Evolutionary conservation across 2,888 invertebrate genomes (phyloP).

Genomic region (Trachelus iudaicus): DNA sequence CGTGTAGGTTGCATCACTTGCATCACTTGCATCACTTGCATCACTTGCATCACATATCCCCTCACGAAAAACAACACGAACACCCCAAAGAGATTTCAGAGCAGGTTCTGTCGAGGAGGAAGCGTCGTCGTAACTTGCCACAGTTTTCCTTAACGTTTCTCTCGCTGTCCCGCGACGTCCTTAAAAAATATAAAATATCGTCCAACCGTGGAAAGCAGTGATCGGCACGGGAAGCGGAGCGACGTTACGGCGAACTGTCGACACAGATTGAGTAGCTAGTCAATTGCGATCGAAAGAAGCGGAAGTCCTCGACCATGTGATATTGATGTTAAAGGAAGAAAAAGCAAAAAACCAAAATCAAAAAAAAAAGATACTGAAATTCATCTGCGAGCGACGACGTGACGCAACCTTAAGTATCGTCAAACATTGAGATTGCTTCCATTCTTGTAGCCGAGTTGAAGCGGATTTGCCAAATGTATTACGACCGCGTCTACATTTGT

Average conservation of each 20-base stretch:
- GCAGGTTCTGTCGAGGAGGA: not conserved
- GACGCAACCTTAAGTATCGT: slow-evolving; percentile 2
- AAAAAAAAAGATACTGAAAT: not conserved
- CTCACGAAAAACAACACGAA: not conserved
- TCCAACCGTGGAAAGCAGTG: fast-evolving
- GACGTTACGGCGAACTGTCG: too few relatives aligned
- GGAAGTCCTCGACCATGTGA: too few relatives aligned
- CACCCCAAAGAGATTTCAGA: not conserved
- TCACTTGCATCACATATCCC: not conserved
- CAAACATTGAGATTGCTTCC: not conserved
- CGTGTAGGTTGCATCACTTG: not conserved
- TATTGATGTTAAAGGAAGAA: not conserved
- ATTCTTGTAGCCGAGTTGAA: slow-evolving; percentile 85
- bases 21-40: too few relatives aligned
- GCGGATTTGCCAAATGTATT: slow-evolving; percentile 95
- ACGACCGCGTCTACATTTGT: slow-evolving; percentile 96
- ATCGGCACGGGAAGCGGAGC: too few relatives aligned
- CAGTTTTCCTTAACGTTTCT: too few relatives aligned
- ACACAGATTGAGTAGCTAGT: too few relatives aligned
- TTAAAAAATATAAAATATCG: too few relatives aligned
- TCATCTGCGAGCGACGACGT: not conserved
- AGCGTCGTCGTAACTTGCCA: too few relatives aligned
- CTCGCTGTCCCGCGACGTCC: too few relatives aligned
- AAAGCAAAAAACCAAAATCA: not conserved
- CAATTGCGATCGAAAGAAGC: too few relatives aligned